phyloP scores from a whole-genome alignment of 1,140 invertebrate species.

The Watersipora subatra region DNA sequence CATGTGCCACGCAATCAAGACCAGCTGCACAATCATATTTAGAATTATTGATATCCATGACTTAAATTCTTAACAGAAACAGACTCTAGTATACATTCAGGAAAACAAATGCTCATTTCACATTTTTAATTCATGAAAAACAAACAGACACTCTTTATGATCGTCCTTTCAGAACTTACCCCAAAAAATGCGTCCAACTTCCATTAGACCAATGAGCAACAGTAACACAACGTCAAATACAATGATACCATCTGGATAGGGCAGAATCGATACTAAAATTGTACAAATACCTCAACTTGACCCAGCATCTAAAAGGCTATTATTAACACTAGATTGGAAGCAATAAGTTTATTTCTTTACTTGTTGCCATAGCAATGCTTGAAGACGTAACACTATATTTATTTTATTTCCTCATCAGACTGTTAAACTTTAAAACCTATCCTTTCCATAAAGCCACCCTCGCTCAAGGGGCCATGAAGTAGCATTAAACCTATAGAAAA shows the following conservation, averaged over 20 bases:
- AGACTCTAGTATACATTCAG: background rate
- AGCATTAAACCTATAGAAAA: too few species aligned
- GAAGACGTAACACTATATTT: background rate
- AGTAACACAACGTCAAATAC: slow-evolving; percentile 62
- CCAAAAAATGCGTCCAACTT: slow-evolving; percentile 51
- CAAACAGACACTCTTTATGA: too few species aligned
- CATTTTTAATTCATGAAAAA: background rate
- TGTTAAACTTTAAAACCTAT: too few species aligned
- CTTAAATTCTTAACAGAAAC: background rate
- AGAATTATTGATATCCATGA: background rate
- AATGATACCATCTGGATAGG: slow-evolving; percentile 56
- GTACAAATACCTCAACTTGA: too few species aligned
- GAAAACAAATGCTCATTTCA: background rate
- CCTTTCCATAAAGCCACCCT: too few species aligned
- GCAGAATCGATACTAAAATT: slow-evolving; percentile 42
- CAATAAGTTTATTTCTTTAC: too few species aligned
- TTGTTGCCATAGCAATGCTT: background rate
- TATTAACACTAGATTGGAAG: too few species aligned
- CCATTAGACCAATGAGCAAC: slow-evolving; percentile 57
- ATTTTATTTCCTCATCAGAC: background rate
- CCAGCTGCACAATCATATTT: background rate
- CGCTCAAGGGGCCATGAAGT: too few species aligned
- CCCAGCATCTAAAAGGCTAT: too few species aligned
- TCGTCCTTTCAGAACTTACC: slow-evolving; percentile 21
- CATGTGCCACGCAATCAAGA: background rate